These are phyloP conservation scores for Cheilosia urbana DNA, from an alignment of 2,888 invertebrate species.

Conservation along the genomic window DNA sequence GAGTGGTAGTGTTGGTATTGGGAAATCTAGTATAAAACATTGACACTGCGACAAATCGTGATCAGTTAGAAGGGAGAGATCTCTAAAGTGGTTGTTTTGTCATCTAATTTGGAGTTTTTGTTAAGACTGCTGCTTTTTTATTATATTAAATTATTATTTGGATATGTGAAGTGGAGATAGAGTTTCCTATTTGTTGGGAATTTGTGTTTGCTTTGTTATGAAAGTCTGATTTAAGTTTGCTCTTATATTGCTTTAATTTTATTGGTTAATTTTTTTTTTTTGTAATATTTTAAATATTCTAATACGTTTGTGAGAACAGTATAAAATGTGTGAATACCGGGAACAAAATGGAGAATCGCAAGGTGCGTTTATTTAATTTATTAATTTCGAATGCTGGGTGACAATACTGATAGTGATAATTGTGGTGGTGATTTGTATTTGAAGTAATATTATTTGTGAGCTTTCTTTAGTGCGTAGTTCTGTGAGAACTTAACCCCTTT, in stretches of 20 bases:
- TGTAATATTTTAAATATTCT: constrained; percentile 5
- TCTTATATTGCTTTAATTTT: constrained; percentile 21
- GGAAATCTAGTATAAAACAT: constrained; percentile 61
- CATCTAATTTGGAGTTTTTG: not conserved
- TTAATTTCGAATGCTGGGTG: not conserved
- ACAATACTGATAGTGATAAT: no score
- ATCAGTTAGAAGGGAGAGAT: constrained; percentile 68
- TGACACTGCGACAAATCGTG: constrained; percentile 52
- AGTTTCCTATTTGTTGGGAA: constrained; percentile 2
- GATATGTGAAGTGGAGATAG: constrained; percentile 50
- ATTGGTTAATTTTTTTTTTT: not conserved
- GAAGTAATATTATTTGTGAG: not conserved
- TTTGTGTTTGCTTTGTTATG: constrained; percentile 37
- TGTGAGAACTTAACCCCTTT: no score
- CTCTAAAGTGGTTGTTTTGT: constrained; percentile 48
- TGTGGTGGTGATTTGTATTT: not conserved
- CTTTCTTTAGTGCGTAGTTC: no score
- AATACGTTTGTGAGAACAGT: not conserved
- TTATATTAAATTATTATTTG: not conserved
- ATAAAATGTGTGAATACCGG: constrained; percentile 55
- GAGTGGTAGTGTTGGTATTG: constrained; percentile 35
- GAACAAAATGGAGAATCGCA: constrained; percentile 32
- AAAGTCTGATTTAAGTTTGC: constrained; percentile 51
- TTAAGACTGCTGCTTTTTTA: constrained; percentile 12
- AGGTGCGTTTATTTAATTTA: constrained; percentile 39